Base-by-base conservation (phyloP, 2,888 invertebrate species). In the Lissonota sp. region DNA sequence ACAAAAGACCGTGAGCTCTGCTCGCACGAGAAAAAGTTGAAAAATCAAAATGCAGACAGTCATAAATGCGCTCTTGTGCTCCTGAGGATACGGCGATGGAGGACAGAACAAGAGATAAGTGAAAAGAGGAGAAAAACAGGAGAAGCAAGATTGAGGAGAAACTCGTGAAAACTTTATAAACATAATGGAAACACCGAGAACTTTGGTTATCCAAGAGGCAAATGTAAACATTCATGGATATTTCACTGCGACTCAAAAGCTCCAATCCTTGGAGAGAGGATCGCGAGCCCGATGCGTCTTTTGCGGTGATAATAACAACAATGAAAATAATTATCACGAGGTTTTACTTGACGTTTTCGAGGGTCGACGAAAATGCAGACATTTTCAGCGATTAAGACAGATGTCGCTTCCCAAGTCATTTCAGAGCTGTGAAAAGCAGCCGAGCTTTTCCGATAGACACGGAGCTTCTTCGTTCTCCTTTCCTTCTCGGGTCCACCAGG, bases 101-200 rank as follows among this genome's bases (percentile, higher is more conserved):
- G 4, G 42, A 49, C 49, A 14, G 8, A n/a, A 42, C 26, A 16
- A 37, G 5, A 40, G 16, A 26, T 16, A 58, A 16, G n/a, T 8
- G 58, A 53, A 7, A 37, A 10, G 46, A 42, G 37, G 16, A 40
- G 49, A 53, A 60, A 60, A 66, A 42, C 57, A 49, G 44, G 57
- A 16, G 12, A 55, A 74, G 40, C n/a, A 14, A 55, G 62, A 40
- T n/a, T 57, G 62, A 69, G 40, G 6, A 51, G 39, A 39, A 57
- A 40, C 86, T 85, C 85, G 88, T 88, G 88, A 87, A 87, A 88
- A 88, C 85, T 88, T 83, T 73, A 84, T 87, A 86, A 79, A 80
- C 85, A 80, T 66, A 84, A 64, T 49, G 60, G 71, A 85, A 87
- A 85, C 87, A 86, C 84, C 73, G 71, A 84, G 86, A 58, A 53